Evolutionary conservation across 1,140 invertebrate genomes (phyloP).

Genomic region (Hyles vespertilio): DNA sequence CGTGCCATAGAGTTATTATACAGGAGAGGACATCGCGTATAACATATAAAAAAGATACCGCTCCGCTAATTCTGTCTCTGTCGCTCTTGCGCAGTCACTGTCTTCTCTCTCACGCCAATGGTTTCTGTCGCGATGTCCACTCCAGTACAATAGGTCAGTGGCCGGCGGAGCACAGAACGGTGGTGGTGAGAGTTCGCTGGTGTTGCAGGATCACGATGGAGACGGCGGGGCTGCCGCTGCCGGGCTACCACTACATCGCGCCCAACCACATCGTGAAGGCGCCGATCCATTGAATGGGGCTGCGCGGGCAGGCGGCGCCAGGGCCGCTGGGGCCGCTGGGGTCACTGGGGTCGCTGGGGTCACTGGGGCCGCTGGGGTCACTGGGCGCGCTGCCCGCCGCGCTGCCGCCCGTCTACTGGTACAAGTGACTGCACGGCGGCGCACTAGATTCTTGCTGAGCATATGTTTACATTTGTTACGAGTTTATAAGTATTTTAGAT

Average conservation of each 20-base stretch:
- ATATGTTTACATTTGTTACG: slow-evolving; percentile 76
- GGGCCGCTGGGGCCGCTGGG: slow-evolving; percentile 35
- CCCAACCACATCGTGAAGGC: slow-evolving; percentile 95
- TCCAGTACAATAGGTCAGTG: too few species aligned
- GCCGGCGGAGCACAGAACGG: background rate
- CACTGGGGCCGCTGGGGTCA: slow-evolving; percentile 32
- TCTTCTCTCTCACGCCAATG: too few species aligned
- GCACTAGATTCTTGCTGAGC: slow-evolving; percentile 49
- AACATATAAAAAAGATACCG: too few species aligned
- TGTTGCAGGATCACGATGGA: slow-evolving; percentile 92
- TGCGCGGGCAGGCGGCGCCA: slow-evolving; percentile 44
- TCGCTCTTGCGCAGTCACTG: too few species aligned
- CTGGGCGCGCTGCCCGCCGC: slow-evolving; percentile 37
- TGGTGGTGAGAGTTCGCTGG: slow-evolving; percentile 41
- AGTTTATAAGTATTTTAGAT: slow-evolving; percentile 77
- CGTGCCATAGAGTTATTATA: too few species aligned
- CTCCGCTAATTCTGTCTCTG: too few species aligned
- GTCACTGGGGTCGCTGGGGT: slow-evolving; percentile 24
- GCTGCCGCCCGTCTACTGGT: slow-evolving; percentile 44
- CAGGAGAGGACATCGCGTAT: too few species aligned
- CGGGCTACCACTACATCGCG: slow-evolving; percentile 92
- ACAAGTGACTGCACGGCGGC: slow-evolving; percentile 55
- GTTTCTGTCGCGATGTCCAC: too few species aligned
- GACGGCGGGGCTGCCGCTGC: slow-evolving; percentile 91
- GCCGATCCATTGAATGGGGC: slow-evolving; percentile 87